Evolutionary conservation across 2,797 vertebrate genomes (phyloP).

Genomic region (Dendrocincla tyrannina): DNA sequence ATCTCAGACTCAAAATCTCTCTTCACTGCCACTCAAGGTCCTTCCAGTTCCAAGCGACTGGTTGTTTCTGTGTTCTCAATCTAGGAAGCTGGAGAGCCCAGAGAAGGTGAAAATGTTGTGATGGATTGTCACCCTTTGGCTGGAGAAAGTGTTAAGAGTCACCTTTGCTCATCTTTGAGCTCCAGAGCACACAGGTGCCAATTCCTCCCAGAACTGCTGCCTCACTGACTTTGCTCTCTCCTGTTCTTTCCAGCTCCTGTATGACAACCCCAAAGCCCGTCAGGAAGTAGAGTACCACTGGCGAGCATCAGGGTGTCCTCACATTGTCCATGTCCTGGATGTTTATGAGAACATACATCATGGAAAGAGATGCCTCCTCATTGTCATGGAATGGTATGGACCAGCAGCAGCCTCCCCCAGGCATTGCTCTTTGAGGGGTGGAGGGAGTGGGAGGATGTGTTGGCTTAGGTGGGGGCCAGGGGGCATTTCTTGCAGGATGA

Average conservation of each 20-base stretch:
- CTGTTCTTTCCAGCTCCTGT: conserved; percentile 84
- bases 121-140: background rate
- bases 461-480: background rate
- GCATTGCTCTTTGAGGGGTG: background rate
- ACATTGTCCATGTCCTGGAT: conserved; percentile 91
- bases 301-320: conserved; percentile 88
- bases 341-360: conserved; percentile 97
- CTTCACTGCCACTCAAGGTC: background rate
- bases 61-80: background rate
- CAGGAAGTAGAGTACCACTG: conserved; percentile 96
- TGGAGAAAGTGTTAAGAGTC: background rate
- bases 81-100: background rate
- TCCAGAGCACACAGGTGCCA: background rate
- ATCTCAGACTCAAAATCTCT: background rate
- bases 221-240: background rate
- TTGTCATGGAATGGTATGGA: conserved; percentile 97
- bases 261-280: conserved; percentile 93
- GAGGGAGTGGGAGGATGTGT: background rate
- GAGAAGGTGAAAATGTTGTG: background rate
- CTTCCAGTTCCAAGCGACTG: background rate
- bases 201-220: background rate
- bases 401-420: background rate
- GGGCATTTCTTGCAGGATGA: background rate
- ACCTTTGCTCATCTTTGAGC: background rate
- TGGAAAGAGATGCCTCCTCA: conserved; percentile 94